Percentiles rank a stretch among this genome's conserved stretches.
Evolutionary conservation across 1,140 invertebrate genomes (phyloP).

Genomic region (Drosophila tropicalis): DNA sequence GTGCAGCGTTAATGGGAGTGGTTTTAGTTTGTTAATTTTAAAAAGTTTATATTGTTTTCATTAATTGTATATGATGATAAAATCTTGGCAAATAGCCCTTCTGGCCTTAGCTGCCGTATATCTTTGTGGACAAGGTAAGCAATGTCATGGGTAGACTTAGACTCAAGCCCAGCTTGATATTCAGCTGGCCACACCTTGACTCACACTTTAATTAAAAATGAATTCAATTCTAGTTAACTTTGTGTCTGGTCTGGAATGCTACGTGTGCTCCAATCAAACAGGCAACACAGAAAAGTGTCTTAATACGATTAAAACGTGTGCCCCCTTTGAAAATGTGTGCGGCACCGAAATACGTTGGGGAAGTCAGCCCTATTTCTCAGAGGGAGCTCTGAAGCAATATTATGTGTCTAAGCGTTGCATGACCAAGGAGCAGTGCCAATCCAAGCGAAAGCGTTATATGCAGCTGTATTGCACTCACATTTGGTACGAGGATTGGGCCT

Average conservation of each 20-base stretch:
- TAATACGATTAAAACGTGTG: slow-evolving; percentile 95
- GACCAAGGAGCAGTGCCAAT: slow-evolving; percentile 90
- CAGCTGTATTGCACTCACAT: slow-evolving; percentile 93
- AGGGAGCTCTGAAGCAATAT: slow-evolving; percentile 96
- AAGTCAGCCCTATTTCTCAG: slow-evolving; percentile 96
- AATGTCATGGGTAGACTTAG: not conserved
- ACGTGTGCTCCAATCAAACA: slow-evolving; percentile 96
- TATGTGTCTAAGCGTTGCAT: slow-evolving; percentile 97
- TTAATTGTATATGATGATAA: slow-evolving; percentile 28
- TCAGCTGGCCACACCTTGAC: slow-evolving; percentile 56
- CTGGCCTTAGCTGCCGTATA: slow-evolving; percentile 57
- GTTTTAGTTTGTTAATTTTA: slow-evolving; percentile 56
- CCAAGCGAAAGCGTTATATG: slow-evolving; percentile 88
- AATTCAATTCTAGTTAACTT: slow-evolving; percentile 59
- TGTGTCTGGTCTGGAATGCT: slow-evolving; percentile 93
- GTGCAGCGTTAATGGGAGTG: slow-evolving; percentile 52
- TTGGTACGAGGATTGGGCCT: slow-evolving; percentile 99
- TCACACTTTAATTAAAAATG: slow-evolving; percentile 4
- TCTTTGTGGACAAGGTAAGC: slow-evolving; percentile 60
- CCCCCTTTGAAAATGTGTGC: slow-evolving; percentile 93
- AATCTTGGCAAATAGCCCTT: slow-evolving; percentile 61
- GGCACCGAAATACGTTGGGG: slow-evolving; percentile 95
- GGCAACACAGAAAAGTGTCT: slow-evolving; percentile 96
- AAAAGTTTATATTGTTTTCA: slow-evolving; percentile 14
- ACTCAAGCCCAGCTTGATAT: not conserved